Percentiles rank a stretch among this genome's conserved stretches.
Conservation (phyloP, 2,797 vertebrate genomes). For the Catamblyrhynchus diadema region DNA sequence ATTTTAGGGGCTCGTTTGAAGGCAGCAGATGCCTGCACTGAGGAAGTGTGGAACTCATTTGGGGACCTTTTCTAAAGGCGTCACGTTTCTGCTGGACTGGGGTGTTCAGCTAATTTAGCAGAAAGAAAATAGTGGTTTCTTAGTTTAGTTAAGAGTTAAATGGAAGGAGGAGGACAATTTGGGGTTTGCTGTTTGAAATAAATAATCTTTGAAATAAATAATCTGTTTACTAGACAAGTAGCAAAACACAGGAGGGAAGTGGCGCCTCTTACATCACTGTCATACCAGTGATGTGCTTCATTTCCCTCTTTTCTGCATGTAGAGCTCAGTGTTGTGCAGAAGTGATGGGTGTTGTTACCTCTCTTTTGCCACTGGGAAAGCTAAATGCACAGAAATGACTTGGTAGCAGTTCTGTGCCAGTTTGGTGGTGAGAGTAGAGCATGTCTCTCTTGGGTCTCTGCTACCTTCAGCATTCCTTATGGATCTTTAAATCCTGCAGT, state of each 20-base stretch:
- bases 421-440: neutral
- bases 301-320: neutral
- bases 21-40: neutral
- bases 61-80: neutral
- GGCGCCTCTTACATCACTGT: neutral
- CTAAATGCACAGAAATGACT: neutral
- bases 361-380: neutral
- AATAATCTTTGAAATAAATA: neutral
- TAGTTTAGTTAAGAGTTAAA: neutral
- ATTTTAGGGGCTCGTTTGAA: neutral
- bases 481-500: neutral
- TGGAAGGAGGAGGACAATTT: neutral
- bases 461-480: neutral
- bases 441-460: neutral
- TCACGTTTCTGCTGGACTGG: neutral
- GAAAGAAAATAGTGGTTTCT: neutral
- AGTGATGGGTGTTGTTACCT: neutral
- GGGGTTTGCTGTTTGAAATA: neutral
- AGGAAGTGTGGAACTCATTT: neutral
- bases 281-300: neutral
- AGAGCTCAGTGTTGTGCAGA: neutral
- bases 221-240: neutral
- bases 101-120: neutral
- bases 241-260: rapidly evolving
- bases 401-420: neutral